A percentile compares a stretch with the other conserved stretches of the same genome.
These are phyloP conservation scores for Actenoides lindsayi DNA, from an alignment of 2,113 vertebrate genomes.

Conservation along the genomic window DNA sequence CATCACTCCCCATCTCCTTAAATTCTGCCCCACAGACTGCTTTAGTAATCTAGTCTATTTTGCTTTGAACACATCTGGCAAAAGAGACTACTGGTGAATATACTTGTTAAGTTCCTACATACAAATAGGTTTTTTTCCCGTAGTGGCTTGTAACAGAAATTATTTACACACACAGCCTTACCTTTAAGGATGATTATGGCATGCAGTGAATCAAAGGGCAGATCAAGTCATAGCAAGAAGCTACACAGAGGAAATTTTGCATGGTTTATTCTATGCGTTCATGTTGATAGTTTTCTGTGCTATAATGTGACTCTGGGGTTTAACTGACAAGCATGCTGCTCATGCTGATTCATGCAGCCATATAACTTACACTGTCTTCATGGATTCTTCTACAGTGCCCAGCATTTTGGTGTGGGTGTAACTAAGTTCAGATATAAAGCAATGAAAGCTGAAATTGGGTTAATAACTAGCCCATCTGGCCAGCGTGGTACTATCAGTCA, in stretches of 20 bases:
- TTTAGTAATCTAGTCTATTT: neutral
- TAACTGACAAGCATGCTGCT: neutral
- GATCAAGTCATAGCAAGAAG: neutral
- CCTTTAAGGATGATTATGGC: neutral
- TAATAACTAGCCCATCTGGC: neutral
- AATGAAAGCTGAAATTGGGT: neutral
- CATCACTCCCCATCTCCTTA: neutral
- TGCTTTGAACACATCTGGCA: neutral
- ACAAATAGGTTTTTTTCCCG: neutral
- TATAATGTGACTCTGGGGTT: fast-evolving
- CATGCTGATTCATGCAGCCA: neutral
- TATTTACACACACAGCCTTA: neutral
- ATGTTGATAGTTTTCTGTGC: neutral
- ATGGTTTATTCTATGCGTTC: neutral
- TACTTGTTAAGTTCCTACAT: neutral
- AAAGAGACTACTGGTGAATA: neutral
- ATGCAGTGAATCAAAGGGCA: neutral
- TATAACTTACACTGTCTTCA: neutral
- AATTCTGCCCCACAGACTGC: neutral
- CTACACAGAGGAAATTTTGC: neutral
- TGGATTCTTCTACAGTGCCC: neutral
- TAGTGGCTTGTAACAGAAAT: neutral
- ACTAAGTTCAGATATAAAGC: neutral
- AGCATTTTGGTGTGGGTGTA: neutral
- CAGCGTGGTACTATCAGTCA: neutral